Conservation (phyloP, 2,888 invertebrate species). For the Microdon myrmicae region DNA sequence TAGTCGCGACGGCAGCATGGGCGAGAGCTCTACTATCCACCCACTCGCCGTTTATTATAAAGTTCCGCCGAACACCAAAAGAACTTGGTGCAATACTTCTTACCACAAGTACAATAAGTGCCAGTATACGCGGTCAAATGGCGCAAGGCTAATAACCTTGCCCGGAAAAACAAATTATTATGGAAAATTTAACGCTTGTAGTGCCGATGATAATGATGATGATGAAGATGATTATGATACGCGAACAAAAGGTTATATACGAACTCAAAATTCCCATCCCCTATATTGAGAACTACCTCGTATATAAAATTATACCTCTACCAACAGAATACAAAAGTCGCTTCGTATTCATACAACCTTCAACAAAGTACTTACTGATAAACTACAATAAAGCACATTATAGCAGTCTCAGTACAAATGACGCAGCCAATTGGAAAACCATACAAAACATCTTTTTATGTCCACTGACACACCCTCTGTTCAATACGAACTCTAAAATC, state of each 20-base stretch:
- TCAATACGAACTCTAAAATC: slow-evolving; percentile 5
- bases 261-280: slow-evolving; percentile 7
- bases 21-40: no score
- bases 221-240: no score
- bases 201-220: no score
- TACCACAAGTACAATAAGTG: no score
- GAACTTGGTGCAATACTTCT: no score
- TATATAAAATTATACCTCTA: slow-evolving; percentile 12
- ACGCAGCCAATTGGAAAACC: slow-evolving; percentile 1
- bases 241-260: background rate
- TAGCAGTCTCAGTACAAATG: background rate
- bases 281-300: slow-evolving; percentile 1
- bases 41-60: no score
- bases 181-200: no score
- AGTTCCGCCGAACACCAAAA: no score
- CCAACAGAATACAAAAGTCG: slow-evolving; percentile 1
- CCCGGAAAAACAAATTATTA: no score
- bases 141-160: no score
- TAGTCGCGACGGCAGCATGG: no score
- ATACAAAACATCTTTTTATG: slow-evolving; percentile 4
- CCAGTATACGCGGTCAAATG: no score
- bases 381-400: slow-evolving; percentile 4
- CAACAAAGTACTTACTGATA: slow-evolving; percentile 2
- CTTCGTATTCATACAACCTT: slow-evolving; percentile 8
- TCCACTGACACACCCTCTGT: slow-evolving; percentile 8